Base-by-base conservation (phyloP, 2,888 invertebrate genomes). In the Trachelus tabidus region DNA sequence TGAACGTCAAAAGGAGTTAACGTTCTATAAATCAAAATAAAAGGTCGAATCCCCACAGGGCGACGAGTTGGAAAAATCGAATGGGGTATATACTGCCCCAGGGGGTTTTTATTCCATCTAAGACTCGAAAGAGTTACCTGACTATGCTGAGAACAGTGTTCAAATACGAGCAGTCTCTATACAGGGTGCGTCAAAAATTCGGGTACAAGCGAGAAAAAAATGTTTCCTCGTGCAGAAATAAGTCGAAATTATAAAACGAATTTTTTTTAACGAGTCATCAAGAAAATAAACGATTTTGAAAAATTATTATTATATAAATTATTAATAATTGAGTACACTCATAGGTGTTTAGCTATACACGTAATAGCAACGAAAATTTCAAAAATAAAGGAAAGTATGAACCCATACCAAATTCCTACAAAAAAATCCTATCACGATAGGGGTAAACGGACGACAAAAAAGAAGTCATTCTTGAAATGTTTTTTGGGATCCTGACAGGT, bases 1-100 rank as follows among this genome's bases (percentile, higher is more conserved):
- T 85, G 85, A 86, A 83, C 85, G 86, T 86, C 85, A 87, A 87
- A 88, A 88, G 87, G 88, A 87, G 89, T 90, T 90, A 90, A 88
- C 87, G 86, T 90, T 90, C 87, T 88, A 90, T 91, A 91, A 91
- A 91, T 91, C 91, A 91, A 90, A 91, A 90, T 90, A 90, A 90
- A 90, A 85, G 87, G 85, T 83, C 35, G 73, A 75, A 75, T 31
- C 85, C 87, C 83, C 76, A 83, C 71, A 84, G 83, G 79, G 87
- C 83, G 87, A 87, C 86, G 87, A 87, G 81, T 85, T 84, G 86
- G 89, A 89, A 89, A 88, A 87, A 87, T 89, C 86, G 82, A 83
- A 81, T 83, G 83, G 81, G 80, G 56, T 56, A 56, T 56, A 56
- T 56, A 56, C 56, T 56, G 56, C 56, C 56, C 56, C 56, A 56